A percentile compares a stretch with the other conserved stretches of the same genome.
These are phyloP conservation scores for Corythornis madagascariensis DNA, from an alignment of 2,113 vertebrate species.

Conservation along the genomic window DNA sequence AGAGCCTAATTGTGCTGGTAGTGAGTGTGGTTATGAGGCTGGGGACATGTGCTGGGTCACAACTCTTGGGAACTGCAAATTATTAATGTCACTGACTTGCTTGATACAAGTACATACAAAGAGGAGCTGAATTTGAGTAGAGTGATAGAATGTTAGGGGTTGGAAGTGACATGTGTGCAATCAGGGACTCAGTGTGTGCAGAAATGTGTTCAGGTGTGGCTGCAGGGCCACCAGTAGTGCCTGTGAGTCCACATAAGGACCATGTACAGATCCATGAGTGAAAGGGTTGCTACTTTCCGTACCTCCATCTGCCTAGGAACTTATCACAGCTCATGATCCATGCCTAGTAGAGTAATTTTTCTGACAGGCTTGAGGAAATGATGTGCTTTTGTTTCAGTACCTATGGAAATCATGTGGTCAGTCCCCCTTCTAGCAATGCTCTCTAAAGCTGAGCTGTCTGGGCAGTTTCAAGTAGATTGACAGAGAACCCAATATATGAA, in stretches of 20 bases:
- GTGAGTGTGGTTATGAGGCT: accelerated
- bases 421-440: background rate
- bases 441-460: background rate
- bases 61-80: background rate
- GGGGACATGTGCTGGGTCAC: background rate
- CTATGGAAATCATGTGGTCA: background rate
- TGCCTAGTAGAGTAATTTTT: background rate
- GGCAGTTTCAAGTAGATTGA: background rate
- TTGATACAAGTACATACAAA: accelerated
- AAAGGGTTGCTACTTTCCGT: background rate
- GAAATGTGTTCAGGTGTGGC: background rate
- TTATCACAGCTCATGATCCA: background rate
- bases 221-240: background rate
- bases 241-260: background rate
- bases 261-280: background rate
- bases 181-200: background rate
- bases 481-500: background rate
- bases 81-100: too few relatives aligned
- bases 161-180: background rate
- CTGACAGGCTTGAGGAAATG: background rate
- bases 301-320: background rate
- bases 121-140: background rate
- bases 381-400: background rate
- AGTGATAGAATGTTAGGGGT: too few relatives aligned
- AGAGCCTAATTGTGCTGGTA: background rate